Evolutionary conservation across 2,113 vertebrate species (phyloP).

Genomic region (Heterotis niloticus): DNA sequence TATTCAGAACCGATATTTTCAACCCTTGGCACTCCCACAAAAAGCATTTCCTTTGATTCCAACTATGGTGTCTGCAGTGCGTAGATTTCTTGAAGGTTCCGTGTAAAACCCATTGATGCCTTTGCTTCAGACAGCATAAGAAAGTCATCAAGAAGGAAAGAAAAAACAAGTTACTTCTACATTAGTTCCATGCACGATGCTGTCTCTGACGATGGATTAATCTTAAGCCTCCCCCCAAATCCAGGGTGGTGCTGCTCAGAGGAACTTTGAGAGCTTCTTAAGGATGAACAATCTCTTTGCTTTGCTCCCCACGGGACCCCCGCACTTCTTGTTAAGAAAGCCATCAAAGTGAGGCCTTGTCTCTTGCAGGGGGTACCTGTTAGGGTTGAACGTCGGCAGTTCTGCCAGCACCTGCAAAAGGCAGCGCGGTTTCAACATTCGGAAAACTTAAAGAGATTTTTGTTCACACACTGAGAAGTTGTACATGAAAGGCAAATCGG

Average conservation of each 20-base stretch:
- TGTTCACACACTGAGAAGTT: too few relatives aligned
- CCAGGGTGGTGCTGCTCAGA: constrained; percentile 63
- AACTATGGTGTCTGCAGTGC: not conserved
- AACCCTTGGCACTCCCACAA: constrained; percentile 12
- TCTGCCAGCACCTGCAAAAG: too few relatives aligned
- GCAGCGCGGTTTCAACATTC: too few relatives aligned
- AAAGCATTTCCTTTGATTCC: constrained; percentile 14
- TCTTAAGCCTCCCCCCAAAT: constrained; percentile 59
- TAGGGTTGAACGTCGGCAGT: too few relatives aligned
- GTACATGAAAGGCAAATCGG: too few relatives aligned
- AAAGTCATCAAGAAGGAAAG: constrained; percentile 64
- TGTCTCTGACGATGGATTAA: constrained; percentile 61
- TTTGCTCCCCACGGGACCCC: not conserved
- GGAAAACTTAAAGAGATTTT: too few relatives aligned
- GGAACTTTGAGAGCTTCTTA: constrained; percentile 72
- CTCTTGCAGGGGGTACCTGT: not conserved
- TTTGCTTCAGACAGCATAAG: constrained; percentile 52
- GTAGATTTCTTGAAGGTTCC: not conserved
- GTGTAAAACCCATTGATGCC: constrained; percentile 6
- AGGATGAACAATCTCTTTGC: constrained; percentile 42
- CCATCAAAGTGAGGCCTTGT: constrained; percentile 4
- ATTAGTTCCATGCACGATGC: constrained; percentile 66
- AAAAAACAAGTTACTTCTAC: constrained; percentile 52
- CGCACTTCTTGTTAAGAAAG: constrained; percentile 2
- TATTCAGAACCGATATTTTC: constrained; percentile 11